phyloP scores from a whole-genome alignment of 1,140 invertebrate species.

The Mercenaria mercenaria region DNA sequence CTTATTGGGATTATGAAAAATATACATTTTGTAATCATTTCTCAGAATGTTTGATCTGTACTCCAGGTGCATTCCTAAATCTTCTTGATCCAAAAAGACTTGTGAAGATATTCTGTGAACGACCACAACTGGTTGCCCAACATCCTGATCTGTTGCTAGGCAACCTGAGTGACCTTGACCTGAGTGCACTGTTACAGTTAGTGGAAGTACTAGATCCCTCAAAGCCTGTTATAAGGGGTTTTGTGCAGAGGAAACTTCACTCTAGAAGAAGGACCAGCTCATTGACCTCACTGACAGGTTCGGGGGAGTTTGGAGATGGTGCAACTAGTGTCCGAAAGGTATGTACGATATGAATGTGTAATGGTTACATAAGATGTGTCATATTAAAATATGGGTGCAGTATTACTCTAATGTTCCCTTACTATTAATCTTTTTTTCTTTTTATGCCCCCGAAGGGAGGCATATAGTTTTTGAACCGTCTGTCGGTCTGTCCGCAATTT shows the following conservation, averaged over 20 bases:
- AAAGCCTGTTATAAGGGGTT: slow-evolving; percentile 72
- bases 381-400: not conserved
- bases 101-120: slow-evolving; percentile 79
- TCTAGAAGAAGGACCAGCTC: slow-evolving; percentile 68
- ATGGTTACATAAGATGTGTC: too few relatives aligned
- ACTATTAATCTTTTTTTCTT: too few relatives aligned
- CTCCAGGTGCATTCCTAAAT: slow-evolving; percentile 76
- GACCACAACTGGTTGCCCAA: slow-evolving; percentile 78
- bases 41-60: too few relatives aligned
- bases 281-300: slow-evolving; percentile 34
- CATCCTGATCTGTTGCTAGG: slow-evolving; percentile 75
- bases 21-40: too few relatives aligned
- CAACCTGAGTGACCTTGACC: slow-evolving; percentile 73
- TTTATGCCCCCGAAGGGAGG: too few relatives aligned
- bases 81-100: slow-evolving; percentile 72
- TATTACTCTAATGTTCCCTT: too few relatives aligned
- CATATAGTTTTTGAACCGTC: too few relatives aligned
- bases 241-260: slow-evolving; percentile 67
- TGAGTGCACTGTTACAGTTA: slow-evolving; percentile 75
- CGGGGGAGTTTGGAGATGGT: slow-evolving; percentile 45
- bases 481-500: too few relatives aligned
- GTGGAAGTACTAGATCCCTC: slow-evolving; percentile 84
- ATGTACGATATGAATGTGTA: too few relatives aligned
- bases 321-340: slow-evolving; percentile 8
- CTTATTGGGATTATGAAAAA: too few relatives aligned